Conservation (phyloP, 2,888 invertebrate genomes). For the Didymodactylos carnosus region DNA sequence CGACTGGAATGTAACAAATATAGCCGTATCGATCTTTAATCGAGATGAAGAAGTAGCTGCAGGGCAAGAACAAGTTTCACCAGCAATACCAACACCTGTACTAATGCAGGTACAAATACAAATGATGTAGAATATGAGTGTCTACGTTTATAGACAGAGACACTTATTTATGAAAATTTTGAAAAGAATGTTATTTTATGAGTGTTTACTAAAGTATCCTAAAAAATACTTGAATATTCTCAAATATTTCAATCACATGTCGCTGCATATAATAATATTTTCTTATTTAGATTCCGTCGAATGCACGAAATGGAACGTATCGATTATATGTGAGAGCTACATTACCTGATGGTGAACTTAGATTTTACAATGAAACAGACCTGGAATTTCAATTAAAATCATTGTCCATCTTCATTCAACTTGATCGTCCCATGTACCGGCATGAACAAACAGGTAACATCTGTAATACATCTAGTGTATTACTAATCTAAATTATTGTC, state of each 20-base stretch:
- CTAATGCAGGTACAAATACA: constrained; percentile 1
- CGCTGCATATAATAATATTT: too few species aligned
- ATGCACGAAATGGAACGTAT: constrained; percentile 8
- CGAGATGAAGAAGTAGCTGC: constrained; percentile 12
- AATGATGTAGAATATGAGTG: too few species aligned
- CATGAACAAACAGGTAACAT: not conserved
- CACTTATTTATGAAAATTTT: too few species aligned
- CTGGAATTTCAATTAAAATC: constrained; percentile 8
- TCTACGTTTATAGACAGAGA: too few species aligned
- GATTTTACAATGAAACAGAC: constrained; percentile 6
- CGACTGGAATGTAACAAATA: constrained; percentile 1
- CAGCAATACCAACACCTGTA: constrained; percentile 2
- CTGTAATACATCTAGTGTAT: not conserved
- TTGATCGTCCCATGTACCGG: constrained; percentile 10
- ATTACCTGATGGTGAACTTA: constrained; percentile 4
- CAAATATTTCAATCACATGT: too few species aligned
- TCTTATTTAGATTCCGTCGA: constrained; percentile 11
- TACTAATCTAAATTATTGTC: not conserved
- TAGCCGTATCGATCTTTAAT: constrained; percentile 5
- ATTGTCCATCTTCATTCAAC: constrained; percentile 8
- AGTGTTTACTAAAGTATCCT: too few species aligned
- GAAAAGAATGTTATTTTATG: too few species aligned
- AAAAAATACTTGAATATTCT: too few species aligned
- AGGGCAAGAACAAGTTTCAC: constrained; percentile 1
- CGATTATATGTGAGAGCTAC: constrained; percentile 3